phyloP scores from a whole-genome alignment of 2,888 invertebrate species.

The Drosophila fulvimacula region DNA sequence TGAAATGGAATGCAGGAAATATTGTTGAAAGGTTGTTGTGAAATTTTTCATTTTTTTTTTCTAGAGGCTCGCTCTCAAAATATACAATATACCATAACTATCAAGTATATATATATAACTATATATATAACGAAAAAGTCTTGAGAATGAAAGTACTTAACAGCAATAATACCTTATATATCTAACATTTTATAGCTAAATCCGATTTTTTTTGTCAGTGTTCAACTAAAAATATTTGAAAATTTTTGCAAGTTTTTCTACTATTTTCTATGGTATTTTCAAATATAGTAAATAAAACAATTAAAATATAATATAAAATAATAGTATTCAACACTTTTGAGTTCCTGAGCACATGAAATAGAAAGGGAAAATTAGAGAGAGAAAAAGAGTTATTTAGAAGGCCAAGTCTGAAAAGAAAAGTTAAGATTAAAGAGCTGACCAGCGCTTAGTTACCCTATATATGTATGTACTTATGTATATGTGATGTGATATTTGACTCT shows the following conservation, averaged over 20 bases:
- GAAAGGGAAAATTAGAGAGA: not conserved
- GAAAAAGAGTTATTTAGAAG: conserved; percentile 30
- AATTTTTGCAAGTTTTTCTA: conserved; percentile 37
- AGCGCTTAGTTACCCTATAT: conserved; percentile 30
- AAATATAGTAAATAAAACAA: conserved; percentile 15
- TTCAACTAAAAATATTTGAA: conserved; percentile 20
- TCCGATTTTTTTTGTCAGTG: conserved; percentile 10
- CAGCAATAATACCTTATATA: conserved; percentile 8
- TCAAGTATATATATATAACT: not conserved
- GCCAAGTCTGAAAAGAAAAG: conserved; percentile 54
- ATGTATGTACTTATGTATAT: conserved; percentile 59
- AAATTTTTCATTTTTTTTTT: conserved; percentile 6
- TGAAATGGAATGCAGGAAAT: conserved; percentile 45
- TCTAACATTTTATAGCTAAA: conserved; percentile 21
- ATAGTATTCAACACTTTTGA: conserved; percentile 36
- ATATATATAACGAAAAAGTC: not conserved
- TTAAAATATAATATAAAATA: conserved; percentile 1
- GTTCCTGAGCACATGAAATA: conserved; percentile 47
- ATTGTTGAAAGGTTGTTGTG: conserved; percentile 46
- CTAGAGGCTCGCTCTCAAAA: not conserved
- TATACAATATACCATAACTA: conserved; percentile 4
- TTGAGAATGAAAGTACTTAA: conserved; percentile 24
- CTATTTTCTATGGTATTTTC: conserved; percentile 59
- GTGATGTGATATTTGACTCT: conserved; percentile 66
- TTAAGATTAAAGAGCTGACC: conserved; percentile 16